These are phyloP conservation scores for Osmoderma eremita DNA, from an alignment of 2,888 invertebrate species.

Conservation along the genomic window DNA sequence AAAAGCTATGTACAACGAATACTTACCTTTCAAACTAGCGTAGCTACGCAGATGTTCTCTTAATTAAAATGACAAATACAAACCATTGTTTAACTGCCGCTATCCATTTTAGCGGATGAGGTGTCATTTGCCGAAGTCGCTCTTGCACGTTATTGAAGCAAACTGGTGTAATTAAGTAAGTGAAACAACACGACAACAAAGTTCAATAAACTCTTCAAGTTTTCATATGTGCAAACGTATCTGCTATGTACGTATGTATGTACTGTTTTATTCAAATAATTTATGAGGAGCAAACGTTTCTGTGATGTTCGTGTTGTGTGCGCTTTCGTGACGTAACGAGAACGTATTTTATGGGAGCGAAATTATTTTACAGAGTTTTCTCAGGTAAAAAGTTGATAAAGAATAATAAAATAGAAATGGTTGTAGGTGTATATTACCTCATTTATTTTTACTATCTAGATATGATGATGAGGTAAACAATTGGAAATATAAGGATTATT, in stretches of 20 bases:
- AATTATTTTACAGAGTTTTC: too few relatives aligned
- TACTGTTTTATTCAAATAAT: conserved; percentile 27
- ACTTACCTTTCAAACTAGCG: background rate
- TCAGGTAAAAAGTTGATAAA: too few relatives aligned
- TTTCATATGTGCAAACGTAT: conserved; percentile 15
- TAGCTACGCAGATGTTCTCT: conserved; percentile 15
- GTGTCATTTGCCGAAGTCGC: conserved; percentile 21
- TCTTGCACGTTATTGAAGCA: conserved; percentile 16
- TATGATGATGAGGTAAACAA: too few relatives aligned
- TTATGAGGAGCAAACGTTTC: conserved; percentile 12
- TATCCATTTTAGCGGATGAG: conserved; percentile 17
- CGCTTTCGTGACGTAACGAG: background rate
- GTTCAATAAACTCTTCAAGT: conserved; percentile 32
- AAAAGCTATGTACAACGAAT: background rate
- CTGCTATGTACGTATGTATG: conserved; percentile 10
- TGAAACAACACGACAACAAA: conserved; percentile 14
- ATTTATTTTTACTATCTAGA: too few relatives aligned
- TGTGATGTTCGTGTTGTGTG: conserved; percentile 1
- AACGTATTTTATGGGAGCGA: background rate
- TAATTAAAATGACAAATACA: conserved; percentile 31
- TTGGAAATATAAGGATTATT: too few relatives aligned
- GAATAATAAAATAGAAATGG: too few relatives aligned
- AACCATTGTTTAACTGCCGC: conserved; percentile 17
- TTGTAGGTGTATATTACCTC: too few relatives aligned
- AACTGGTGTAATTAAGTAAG: conserved; percentile 15